phyloP scores from a whole-genome alignment of 2,888 invertebrate genomes.

The Caenorhabditis sp. region DNA sequence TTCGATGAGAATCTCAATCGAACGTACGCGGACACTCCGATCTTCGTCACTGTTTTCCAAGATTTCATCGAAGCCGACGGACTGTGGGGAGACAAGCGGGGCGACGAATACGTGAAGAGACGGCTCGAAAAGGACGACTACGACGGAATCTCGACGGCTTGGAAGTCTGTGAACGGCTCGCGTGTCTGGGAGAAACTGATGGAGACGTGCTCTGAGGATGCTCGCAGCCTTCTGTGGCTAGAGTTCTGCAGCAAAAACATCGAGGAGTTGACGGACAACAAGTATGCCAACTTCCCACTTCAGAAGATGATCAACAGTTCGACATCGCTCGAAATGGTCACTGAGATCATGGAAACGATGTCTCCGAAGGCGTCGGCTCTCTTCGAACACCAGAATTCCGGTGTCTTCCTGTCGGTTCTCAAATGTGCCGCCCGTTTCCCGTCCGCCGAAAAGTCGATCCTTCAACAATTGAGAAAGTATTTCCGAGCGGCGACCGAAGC shows the following conservation, averaged over 20 bases:
- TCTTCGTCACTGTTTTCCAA: constrained; percentile 53
- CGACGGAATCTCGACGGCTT: constrained; percentile 26
- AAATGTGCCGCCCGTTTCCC: constrained; percentile 45
- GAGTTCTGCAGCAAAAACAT: constrained; percentile 43
- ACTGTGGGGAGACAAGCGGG: constrained; percentile 34
- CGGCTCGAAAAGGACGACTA: constrained; percentile 36
- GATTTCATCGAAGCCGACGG: constrained; percentile 56
- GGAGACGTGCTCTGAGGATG: constrained; percentile 48
- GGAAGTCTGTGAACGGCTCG: constrained; percentile 56
- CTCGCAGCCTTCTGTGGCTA: constrained; percentile 41
- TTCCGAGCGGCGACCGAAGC: constrained; percentile 56
- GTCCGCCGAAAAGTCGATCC: constrained; percentile 45
- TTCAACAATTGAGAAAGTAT: constrained; percentile 53
- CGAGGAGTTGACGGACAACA: constrained; percentile 37
- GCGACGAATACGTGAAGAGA: constrained; percentile 43
- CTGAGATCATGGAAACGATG: constrained; percentile 59
- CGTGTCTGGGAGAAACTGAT: constrained; percentile 66
- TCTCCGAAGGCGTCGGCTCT: constrained; percentile 50
- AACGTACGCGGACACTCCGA: constrained; percentile 17
- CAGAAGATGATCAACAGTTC: constrained; percentile 57
- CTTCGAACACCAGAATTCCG: constrained; percentile 42
- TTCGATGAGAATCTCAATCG: constrained; percentile 52
- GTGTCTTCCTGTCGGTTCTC: constrained; percentile 45
- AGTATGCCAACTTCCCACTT: constrained; percentile 59
- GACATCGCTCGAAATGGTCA: constrained; percentile 57